Conservation (phyloP, 1,140 invertebrate genomes). For the Drosophila ohnishii region DNA sequence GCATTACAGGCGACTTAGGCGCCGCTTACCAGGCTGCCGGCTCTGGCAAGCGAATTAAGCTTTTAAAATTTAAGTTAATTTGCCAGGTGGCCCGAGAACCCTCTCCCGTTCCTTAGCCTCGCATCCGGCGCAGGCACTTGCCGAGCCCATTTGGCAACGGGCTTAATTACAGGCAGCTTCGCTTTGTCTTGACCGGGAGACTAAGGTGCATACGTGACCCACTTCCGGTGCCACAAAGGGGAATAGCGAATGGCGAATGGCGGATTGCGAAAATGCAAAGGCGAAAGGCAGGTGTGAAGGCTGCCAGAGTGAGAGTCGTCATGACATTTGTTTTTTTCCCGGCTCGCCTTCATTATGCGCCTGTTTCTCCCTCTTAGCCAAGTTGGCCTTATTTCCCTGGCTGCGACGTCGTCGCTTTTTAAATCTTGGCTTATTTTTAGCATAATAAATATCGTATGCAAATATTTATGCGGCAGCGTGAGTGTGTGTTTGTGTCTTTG, state of each 20-base stretch:
- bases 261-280: constrained; percentile 25
- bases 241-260: constrained; percentile 53
- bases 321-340: constrained; percentile 67
- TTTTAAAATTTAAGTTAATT: constrained; percentile 72
- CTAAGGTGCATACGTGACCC: constrained; percentile 72
- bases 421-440: constrained; percentile 81
- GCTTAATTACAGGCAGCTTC: constrained; percentile 70
- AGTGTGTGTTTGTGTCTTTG: constrained; percentile 37
- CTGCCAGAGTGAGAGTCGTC: constrained; percentile 69
- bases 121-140: constrained; percentile 48
- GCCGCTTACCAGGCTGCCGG: constrained; percentile 22
- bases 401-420: constrained; percentile 43
- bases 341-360: constrained; percentile 65
- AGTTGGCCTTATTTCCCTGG: constrained; percentile 72
- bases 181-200: constrained; percentile 63
- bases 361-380: constrained; percentile 16
- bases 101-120: constrained; percentile 3
- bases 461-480: constrained; percentile 66
- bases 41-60: constrained; percentile 34
- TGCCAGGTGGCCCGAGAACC: constrained; percentile 16
- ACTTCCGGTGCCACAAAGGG: constrained; percentile 72
- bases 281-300: constrained; percentile 68
- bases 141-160: constrained; percentile 55
- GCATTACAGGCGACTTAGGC: constrained; percentile 56
- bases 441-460: constrained; percentile 79